phyloP scores from a whole-genome alignment of 2,797 vertebrate genomes.

The Phrynocephalus vlangalii region DNA sequence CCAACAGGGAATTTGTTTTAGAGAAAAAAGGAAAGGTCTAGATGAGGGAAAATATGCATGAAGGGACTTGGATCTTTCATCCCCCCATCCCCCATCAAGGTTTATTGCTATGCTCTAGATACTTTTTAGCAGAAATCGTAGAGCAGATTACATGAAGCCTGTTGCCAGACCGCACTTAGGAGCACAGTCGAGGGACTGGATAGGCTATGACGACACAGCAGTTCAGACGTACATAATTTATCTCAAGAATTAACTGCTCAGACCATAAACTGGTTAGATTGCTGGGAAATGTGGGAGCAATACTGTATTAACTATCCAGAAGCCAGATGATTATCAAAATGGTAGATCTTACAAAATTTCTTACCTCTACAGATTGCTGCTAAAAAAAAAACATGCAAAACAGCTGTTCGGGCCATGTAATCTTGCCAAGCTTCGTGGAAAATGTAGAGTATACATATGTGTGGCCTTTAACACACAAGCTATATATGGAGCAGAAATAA shows the following conservation, averaged over 20 bases:
- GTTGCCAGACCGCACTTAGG: background rate
- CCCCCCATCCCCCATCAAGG: background rate
- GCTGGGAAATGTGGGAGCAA: background rate
- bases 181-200: background rate
- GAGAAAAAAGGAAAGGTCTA: slow-evolving; percentile 16
- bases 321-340: background rate
- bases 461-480: background rate
- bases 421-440: background rate
- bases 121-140: background rate
- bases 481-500: background rate
- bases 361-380: background rate
- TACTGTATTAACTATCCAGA: no score
- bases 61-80: background rate
- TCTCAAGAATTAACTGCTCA: background rate
- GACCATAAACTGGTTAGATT: background rate
- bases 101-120: background rate
- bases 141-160: background rate
- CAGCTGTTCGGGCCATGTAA: background rate
- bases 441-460: background rate
- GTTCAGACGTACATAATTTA: background rate
- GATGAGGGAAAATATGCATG: background rate
- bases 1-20: slow-evolving; percentile 40
- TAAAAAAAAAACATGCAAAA: background rate
- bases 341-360: background rate
- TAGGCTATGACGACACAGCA: background rate